Percentiles rank a stretch among this genome's conserved stretches.
phyloP scores from a whole-genome alignment of 2,888 invertebrate species.

The Beris chalybata region DNA sequence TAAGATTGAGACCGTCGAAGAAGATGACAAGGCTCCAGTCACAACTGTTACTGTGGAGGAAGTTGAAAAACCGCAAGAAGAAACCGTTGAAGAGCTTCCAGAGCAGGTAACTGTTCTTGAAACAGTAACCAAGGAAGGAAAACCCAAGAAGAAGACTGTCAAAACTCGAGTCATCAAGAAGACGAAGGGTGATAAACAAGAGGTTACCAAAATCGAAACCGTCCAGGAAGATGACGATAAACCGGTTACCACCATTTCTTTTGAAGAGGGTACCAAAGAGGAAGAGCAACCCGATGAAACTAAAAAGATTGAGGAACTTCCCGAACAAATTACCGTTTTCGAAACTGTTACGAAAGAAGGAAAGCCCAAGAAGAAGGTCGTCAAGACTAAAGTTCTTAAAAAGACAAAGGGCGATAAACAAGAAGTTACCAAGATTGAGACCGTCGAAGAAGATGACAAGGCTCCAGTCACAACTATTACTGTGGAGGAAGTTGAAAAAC shows the following conservation, averaged over 20 bases:
- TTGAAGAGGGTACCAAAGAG: slow-evolving; percentile 37
- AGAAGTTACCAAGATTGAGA: slow-evolving; percentile 52
- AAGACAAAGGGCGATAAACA: slow-evolving; percentile 45
- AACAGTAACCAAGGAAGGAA: slow-evolving; percentile 49
- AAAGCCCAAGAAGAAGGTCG: slow-evolving; percentile 46
- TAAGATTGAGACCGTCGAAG: slow-evolving; percentile 46
- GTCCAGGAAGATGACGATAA: slow-evolving; percentile 53
- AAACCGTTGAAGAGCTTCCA: slow-evolving; percentile 47
- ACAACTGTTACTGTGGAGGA: slow-evolving; percentile 44
- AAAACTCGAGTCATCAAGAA: slow-evolving; percentile 41
- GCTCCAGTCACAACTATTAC: slow-evolving; percentile 49
- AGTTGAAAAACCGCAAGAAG: slow-evolving; percentile 48
- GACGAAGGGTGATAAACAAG: slow-evolving; percentile 48
- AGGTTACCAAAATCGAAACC: slow-evolving; percentile 54
- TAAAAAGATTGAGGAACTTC: slow-evolving; percentile 34
- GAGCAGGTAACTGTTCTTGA: slow-evolving; percentile 47
- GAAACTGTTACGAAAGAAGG: slow-evolving; percentile 43
- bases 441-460: slow-evolving; percentile 50
- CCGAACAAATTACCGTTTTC: slow-evolving; percentile 39
- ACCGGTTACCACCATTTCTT: slow-evolving; percentile 48
- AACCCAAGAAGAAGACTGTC: slow-evolving; percentile 47
- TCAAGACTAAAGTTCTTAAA: slow-evolving; percentile 49
- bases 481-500: slow-evolving; percentile 39
- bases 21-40: slow-evolving; percentile 47
- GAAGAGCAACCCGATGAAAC: slow-evolving; percentile 39